Evolutionary conservation across 2,888 invertebrate species (phyloP).

Genomic region (Epsilonema sp.): DNA sequence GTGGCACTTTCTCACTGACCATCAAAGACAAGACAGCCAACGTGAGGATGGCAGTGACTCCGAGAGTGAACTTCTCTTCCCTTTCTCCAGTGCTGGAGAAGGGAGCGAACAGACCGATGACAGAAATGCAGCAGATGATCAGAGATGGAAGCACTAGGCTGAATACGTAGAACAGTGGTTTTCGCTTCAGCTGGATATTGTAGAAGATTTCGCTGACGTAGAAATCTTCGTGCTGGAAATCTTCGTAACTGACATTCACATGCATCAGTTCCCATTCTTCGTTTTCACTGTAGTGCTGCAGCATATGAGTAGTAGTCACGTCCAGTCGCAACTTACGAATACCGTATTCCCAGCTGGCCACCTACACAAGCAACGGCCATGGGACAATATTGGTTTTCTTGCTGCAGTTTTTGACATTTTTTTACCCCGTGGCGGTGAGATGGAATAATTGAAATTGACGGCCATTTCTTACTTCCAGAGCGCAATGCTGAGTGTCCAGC

Average conservation of each 20-base stretch:
- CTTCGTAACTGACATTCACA: neutral
- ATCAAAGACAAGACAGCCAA: conserved; percentile 1
- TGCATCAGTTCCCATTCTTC: neutral
- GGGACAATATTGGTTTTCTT: too few relatives aligned
- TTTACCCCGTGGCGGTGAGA: too few relatives aligned
- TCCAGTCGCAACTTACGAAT: neutral
- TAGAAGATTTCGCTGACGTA: neutral
- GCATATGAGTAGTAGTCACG: neutral
- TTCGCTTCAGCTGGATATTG: neutral
- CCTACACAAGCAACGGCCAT: too few relatives aligned
- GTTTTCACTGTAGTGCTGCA: neutral
- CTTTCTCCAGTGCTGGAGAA: neutral
- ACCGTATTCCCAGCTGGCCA: too few relatives aligned
- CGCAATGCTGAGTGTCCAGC: conserved; percentile 10
- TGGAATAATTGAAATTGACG: too few relatives aligned
- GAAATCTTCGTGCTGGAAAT: neutral
- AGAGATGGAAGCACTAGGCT: neutral
- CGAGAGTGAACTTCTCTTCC: neutral
- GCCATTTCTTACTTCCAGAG: neutral
- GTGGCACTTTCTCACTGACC: neutral
- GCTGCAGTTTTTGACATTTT: too few relatives aligned
- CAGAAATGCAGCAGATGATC: neutral
- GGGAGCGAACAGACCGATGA: neutral
- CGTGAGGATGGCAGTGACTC: neutral
- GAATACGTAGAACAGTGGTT: neutral